These are phyloP conservation scores for Tachina lurida DNA, from an alignment of 2,888 invertebrate genomes.

Conservation along the genomic window DNA sequence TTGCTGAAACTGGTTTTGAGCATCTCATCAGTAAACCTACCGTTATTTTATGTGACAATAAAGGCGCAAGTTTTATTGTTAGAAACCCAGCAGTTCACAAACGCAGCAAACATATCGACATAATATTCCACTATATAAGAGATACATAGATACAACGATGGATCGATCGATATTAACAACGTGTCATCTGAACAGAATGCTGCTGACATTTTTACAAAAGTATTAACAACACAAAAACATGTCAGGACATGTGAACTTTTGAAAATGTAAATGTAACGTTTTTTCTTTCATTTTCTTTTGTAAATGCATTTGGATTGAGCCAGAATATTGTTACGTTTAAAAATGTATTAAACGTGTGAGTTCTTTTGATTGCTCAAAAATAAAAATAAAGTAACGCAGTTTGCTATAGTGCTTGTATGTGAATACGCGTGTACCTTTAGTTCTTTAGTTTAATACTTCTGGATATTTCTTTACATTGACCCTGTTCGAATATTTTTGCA, in stretches of 20 bases:
- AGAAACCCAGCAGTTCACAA: slow-evolving; percentile 57
- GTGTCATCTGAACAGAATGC: slow-evolving; percentile 63
- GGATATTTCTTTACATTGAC: no score
- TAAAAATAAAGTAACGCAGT: no score
- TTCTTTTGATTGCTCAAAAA: no score
- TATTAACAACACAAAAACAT: slow-evolving; percentile 47
- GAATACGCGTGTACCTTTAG: no score
- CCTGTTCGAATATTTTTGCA: no score
- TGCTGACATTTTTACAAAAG: slow-evolving; percentile 55
- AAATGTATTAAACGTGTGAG: no score
- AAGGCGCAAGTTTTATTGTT: slow-evolving; percentile 54
- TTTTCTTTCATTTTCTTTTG: neutral
- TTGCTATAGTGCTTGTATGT: no score
- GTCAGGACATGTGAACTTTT: slow-evolving; percentile 29
- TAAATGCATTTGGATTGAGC: slow-evolving; percentile 22
- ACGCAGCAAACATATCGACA: slow-evolving; percentile 58
- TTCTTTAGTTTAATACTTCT: no score
- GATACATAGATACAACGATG: slow-evolving; percentile 40
- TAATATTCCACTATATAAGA: slow-evolving; percentile 42
- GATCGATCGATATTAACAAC: slow-evolving; percentile 46
- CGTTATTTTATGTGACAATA: slow-evolving; percentile 45
- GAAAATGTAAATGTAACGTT: neutral
- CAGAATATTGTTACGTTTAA: no score
- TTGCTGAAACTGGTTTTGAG: slow-evolving; percentile 46
- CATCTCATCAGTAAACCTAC: slow-evolving; percentile 44